phyloP scores from a whole-genome alignment of 2,113 vertebrate genomes.

The Scomber japonicus region DNA sequence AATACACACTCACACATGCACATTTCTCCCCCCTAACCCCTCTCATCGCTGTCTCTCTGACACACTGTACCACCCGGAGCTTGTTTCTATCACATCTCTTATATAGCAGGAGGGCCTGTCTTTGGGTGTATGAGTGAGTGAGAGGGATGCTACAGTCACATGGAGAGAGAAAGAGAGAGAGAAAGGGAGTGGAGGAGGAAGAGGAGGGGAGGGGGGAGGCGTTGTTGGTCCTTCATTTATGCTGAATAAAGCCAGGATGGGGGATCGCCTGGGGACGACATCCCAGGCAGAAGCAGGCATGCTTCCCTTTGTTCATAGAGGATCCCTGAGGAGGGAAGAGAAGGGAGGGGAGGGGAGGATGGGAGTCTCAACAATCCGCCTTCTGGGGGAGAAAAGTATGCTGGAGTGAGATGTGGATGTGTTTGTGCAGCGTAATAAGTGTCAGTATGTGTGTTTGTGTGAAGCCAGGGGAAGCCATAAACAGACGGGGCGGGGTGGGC shows the following conservation, averaged over 20 bases:
- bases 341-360: background rate
- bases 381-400: constrained; percentile 29
- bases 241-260: constrained; percentile 49
- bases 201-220: constrained; percentile 1
- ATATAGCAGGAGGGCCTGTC: constrained; percentile 4
- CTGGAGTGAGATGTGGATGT: constrained; percentile 9
- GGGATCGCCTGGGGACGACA: constrained; percentile 44
- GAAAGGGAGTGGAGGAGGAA: background rate
- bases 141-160: constrained; percentile 2
- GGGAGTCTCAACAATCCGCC: constrained; percentile 27
- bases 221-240: constrained; percentile 23
- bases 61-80: constrained; percentile 18
- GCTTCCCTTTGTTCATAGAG: constrained; percentile 50
- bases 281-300: constrained; percentile 42
- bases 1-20: constrained; percentile 16
- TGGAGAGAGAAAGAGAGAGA: background rate
- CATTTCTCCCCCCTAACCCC: background rate
- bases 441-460: constrained; percentile 19
- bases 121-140: constrained; percentile 14
- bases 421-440: constrained; percentile 12
- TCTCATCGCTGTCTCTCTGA: constrained; percentile 23
- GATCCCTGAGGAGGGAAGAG: constrained; percentile 43
- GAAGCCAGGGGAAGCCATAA: constrained; percentile 28
- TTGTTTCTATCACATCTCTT: constrained; percentile 22
- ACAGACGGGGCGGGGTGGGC: constrained; percentile 30